These are phyloP conservation scores for Syngnathus acus DNA, from an alignment of 2,797 vertebrate genomes.

Conservation along the genomic window DNA sequence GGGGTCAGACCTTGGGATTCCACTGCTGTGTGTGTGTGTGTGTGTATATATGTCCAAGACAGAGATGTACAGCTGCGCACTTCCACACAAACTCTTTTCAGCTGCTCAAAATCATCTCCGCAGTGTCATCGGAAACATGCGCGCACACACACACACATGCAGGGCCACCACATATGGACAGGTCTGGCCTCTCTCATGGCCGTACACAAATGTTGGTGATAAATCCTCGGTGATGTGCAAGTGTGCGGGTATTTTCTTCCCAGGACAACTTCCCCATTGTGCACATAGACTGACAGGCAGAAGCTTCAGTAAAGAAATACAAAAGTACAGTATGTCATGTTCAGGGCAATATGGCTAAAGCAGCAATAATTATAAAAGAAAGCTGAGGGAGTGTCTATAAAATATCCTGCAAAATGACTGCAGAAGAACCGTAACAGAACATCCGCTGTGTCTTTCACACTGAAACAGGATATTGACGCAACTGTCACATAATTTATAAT, in stretches of 20 bases:
- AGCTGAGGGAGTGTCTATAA: not conserved
- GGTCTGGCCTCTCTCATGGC: constrained; percentile 57
- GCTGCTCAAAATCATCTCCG: constrained; percentile 61
- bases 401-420: not conserved
- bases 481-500: not conserved
- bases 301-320: constrained; percentile 5
- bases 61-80: constrained; percentile 66
- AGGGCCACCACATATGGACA: constrained; percentile 56
- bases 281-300: constrained; percentile 28
- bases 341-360: not conserved
- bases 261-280: constrained; percentile 51
- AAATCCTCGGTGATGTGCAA: constrained; percentile 64
- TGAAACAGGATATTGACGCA: not conserved
- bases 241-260: constrained; percentile 58
- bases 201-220: constrained; percentile 66
- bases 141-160: constrained; percentile 12
- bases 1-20: constrained; percentile 55
- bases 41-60: constrained; percentile 43
- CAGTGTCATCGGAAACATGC: constrained; percentile 49
- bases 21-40: constrained; percentile 40
- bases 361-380: not conserved
- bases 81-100: constrained; percentile 63
- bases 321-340: not conserved
- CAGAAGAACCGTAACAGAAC: not conserved
- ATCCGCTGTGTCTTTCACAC: not conserved